Evolutionary conservation across 2,797 vertebrate genomes (phyloP).

Genomic region (Brachyalestes nurse): DNA sequence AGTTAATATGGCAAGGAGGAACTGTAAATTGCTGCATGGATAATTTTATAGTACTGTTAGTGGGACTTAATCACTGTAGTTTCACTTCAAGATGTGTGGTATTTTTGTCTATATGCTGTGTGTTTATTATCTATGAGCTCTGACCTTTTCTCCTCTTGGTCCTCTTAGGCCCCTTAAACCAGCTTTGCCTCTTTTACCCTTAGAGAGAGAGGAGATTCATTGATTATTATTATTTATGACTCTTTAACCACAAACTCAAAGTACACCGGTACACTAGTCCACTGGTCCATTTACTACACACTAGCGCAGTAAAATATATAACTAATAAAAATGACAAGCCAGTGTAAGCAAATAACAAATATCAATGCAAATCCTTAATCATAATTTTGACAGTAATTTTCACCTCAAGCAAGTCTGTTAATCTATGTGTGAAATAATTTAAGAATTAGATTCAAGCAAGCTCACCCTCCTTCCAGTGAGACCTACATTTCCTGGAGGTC

Average conservation of each 20-base stretch:
- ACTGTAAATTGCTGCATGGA: too few relatives aligned
- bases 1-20: too few relatives aligned
- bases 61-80: neutral
- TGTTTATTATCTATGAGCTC: conserved; percentile 16
- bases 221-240: neutral
- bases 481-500: conserved; percentile 74
- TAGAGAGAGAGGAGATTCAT: neutral
- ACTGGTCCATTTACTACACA: neutral
- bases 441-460: neutral
- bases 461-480: conserved; percentile 80
- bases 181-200: conserved; percentile 87
- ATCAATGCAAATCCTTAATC: neutral
- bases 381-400: neutral
- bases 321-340: neutral
- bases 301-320: neutral
- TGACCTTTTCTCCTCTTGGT: conserved; percentile 82
- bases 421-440: conserved; percentile 12
- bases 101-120: too few relatives aligned
- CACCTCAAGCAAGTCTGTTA: neutral
- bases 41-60: too few relatives aligned
- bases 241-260: neutral
- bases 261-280: neutral
- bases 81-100: neutral
- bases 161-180: conserved; percentile 80
- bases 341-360: neutral